Evolutionary conservation across 2,888 invertebrate species (phyloP), one percentile per base, ranked within the genome.

Genomic region (Cantharis flavilabris): DNA sequence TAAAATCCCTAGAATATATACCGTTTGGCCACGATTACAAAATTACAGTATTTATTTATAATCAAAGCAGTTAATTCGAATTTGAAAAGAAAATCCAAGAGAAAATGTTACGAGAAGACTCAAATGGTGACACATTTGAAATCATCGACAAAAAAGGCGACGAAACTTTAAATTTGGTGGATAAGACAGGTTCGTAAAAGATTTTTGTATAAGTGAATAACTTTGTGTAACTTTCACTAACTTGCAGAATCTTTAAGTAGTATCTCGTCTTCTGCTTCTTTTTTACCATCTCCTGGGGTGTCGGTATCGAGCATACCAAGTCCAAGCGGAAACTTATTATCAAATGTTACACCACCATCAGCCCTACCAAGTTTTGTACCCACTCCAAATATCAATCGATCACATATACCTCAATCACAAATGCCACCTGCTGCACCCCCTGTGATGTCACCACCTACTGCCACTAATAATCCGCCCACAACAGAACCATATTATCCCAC

Each of bases 281-380:
- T 89, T 20, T 80, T 88, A 71, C 86, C 92, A 62, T 88, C 89
- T 11, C 88, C 91, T 64, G 86, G 87, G 14, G 83, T 85, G n/a
- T 87, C 88, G 4, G 83, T 85, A n/a, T 87, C 88, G 4, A 83
- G 76, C 2, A 82, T 84, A 9, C 87, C 88, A 7, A 85, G 88
- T 7, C 18, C 70, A 18, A 49, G 62, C 14, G 92, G 91, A 64
- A 93, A 92, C 85, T 85, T 94, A 77, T 85, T 94, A 72, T 93
- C 93, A 0, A 93, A 91, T 83, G 91, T 94, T n/a, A 90, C 93
- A 67, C 94, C 94, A 5, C 94, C 94, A 0, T 89, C 91, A 26
- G 91, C 92, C 82, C 88, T 94, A 64, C 94, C 94, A 0, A 93
- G 91, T 86, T 94, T 94, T 80, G 86, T 91, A 78, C 89, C 93